phyloP scores from a whole-genome alignment of 2,113 vertebrate species.

The Silurus asotus region DNA sequence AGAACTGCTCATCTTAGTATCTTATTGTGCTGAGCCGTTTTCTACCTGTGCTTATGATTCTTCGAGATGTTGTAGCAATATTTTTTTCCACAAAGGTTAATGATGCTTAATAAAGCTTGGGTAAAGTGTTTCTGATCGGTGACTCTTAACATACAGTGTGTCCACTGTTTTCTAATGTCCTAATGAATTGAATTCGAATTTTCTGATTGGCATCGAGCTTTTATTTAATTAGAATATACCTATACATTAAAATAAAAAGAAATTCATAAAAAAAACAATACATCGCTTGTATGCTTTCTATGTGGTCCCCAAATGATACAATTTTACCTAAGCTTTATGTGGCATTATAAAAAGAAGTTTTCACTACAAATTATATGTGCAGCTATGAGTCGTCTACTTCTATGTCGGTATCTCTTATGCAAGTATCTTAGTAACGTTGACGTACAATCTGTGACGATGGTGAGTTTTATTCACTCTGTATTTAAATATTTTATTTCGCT shows the following conservation, averaged over 20 bases:
- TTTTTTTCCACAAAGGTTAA: not conserved
- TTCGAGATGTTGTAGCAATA: slow-evolving; percentile 1
- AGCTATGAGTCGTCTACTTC: not conserved
- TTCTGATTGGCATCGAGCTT: not conserved
- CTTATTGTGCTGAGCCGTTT: slow-evolving; percentile 20
- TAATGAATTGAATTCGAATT: not conserved
- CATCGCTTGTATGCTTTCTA: not conserved
- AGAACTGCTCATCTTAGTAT: not conserved
- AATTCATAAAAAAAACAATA: not conserved
- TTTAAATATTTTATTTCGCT: not conserved
- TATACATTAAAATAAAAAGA: too few relatives aligned
- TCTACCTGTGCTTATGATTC: not conserved
- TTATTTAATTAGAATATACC: too few relatives aligned
- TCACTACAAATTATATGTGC: not conserved
- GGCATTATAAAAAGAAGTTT: not conserved
- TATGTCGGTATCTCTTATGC: slow-evolving; percentile 27
- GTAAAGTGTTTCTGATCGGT: not conserved
- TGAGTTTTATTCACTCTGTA: slow-evolving; percentile 31
- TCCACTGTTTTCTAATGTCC: not conserved
- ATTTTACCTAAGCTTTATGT: not conserved
- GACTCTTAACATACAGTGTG: not conserved
- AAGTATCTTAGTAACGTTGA: slow-evolving; percentile 40
- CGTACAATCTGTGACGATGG: slow-evolving; percentile 7
- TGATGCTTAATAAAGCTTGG: not conserved
- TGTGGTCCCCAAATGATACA: not conserved